Evolutionary conservation across 2,888 invertebrate species (phyloP), one percentile per base, ranked within the genome.

Genomic region (Aleiodes leptofemur): DNA sequence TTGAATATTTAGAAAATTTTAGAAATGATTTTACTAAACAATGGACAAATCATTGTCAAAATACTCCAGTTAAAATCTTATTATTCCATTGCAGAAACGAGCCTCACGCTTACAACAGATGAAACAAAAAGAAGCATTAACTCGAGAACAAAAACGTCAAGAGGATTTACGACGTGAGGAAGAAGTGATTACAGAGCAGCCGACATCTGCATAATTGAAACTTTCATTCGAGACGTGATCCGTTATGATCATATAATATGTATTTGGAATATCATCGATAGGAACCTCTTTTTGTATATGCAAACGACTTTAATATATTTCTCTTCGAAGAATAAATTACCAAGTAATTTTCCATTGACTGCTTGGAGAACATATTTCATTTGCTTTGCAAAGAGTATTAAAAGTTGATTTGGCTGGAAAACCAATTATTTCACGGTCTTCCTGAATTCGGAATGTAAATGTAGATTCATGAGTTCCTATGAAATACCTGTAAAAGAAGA

Each of bases 401-500:
- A 97, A 99, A 0, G 98, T 98, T 8, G 94, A 93, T 34, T 93
- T 90, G 56, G 93, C 91, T 6, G 93, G 91, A 89, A 97, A 97
- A 0, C 98, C 98, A 57, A 98, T 88, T 77, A 99, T 97, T 90
- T 99, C 98, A 34, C 99, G 91, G 87, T 99, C 99, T 88, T 99
- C 99, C 90, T 98, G 97, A 81, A 99, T 99, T 74, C 99, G 92
- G 88, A 96, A 98, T 0, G 98, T 95, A 90, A 98, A 99, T 0
- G 99, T 99, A 76, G 99, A 99, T 83, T 97, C 97, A 87, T 95
- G 93, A 0, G 97, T 97, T 9, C 99, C 99, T 53, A 98, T 92
- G 86, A 98, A 98, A 87, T 93, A 94, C 80, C 92, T 92, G 86
- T 77, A 85, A 86, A 73, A 70, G 74, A 70, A 72, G 76, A 55